phyloP scores from a whole-genome alignment of 2,113 vertebrate species.

The Jaculus jaculus region DNA sequence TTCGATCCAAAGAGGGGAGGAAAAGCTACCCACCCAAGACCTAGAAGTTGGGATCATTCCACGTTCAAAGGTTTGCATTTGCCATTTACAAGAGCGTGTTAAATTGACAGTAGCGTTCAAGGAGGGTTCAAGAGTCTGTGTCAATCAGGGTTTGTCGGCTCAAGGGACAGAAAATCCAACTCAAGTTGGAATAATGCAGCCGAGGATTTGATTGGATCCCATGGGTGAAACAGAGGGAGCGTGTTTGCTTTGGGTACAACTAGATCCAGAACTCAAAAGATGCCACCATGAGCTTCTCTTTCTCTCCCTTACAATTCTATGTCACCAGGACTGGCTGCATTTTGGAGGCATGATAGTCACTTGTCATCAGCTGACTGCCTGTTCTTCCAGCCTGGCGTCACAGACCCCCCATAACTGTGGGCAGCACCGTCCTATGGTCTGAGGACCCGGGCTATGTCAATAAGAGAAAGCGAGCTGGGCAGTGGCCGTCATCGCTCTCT shows the following conservation, averaged over 20 bases:
- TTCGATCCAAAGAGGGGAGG: not conserved
- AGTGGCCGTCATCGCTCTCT: not conserved
- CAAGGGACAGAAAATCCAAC: not conserved
- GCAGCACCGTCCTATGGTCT: no score
- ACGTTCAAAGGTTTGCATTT: not conserved
- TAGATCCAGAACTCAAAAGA: not conserved
- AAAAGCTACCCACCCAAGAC: not conserved
- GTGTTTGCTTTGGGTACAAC: not conserved
- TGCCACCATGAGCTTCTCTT: not conserved
- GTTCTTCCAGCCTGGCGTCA: not conserved
- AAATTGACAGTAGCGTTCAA: not conserved
- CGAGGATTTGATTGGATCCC: not conserved
- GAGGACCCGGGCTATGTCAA: no score
- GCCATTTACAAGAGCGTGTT: not conserved
- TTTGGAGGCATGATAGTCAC: not conserved
- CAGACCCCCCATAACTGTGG: no score
- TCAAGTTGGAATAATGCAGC: not conserved
- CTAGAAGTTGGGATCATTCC: not conserved
- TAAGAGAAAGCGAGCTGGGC: no score
- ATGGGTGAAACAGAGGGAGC: not conserved
- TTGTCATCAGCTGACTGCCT: fast-evolving
- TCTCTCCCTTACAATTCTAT: not conserved
- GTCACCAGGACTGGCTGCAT: not conserved
- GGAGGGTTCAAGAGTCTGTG: not conserved
- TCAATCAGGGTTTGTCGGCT: not conserved